Base-by-base conservation (phyloP, 2,797 vertebrate species). In the Lagorchestes hirsutus region DNA sequence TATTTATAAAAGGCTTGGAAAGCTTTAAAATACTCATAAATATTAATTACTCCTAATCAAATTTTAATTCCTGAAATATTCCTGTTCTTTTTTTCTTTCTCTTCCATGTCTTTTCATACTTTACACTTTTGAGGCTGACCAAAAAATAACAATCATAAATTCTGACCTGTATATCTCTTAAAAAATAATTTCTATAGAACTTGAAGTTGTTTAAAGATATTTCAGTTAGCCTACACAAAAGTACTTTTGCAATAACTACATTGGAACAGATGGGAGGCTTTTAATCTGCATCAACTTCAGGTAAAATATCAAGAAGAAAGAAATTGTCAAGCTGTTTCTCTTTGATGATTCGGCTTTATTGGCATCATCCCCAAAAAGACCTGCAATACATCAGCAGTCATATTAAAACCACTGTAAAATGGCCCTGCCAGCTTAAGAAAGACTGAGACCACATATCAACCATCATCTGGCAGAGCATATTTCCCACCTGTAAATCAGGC, bases 351-450 rank as follows among this genome's bases (percentile, higher is more conserved):
- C 0, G 50, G 13, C 52, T 31, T 56, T 8, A 1, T 29, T 90
- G 31, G n/a, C 50, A 34, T 18, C 24, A n/a, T 93, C 27, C 29
- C 31, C 27, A 46, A 91, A 87, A 52, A 28, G 18, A 27, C 10
- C 55, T n/a, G 8, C 14, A 93, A 67, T 90, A 93, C 91, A 91
- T 90, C 91, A 90, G 0, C 54, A 91, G 57, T 91, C 0, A 0
- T 62, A 31, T 74, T 96, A 58, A 2, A 94, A 29, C 74, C 58
- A 2, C 87, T 91, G 27, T 13, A 82, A 90, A 58, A 9, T 29
- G 4, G 46, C 91, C 90, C 10, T 46, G 74, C 74, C 22, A 18
- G n/a, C 62, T 67, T 62, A 57, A 57, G 28, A 96, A 97, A 93
- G 8, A 92, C 90, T 94, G 55, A 93, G 58, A 9, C 4, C 16